phyloP scores from a whole-genome alignment of 2,797 vertebrate species.

The Myotis daubentonii region DNA sequence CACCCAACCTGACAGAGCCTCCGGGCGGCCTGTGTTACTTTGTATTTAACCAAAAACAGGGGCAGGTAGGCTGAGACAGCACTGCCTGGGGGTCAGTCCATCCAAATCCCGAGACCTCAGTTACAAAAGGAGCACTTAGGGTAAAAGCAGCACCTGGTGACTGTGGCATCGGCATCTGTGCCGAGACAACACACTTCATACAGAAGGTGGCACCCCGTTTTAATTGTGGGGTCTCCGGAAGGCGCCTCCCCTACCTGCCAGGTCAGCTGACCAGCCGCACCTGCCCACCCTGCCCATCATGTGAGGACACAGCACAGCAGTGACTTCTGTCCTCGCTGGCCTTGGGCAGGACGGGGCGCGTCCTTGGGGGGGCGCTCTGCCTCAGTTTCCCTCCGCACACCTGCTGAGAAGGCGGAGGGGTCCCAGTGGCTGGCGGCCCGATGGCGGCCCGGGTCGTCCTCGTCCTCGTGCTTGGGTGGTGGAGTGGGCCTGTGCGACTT shows the following conservation, averaged over 20 bases:
- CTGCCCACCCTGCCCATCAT: slow-evolving; percentile 52
- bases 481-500: slow-evolving; percentile 77
- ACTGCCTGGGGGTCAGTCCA: too few species aligned
- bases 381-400: slow-evolving; percentile 85
- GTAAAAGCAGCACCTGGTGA: background rate
- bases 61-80: too few species aligned
- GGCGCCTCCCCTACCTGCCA: background rate
- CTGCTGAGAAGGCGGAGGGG: slow-evolving; percentile 85
- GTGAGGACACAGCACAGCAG: slow-evolving; percentile 80
- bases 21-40: too few species aligned
- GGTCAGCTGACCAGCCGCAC: background rate
- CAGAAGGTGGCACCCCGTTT: slow-evolving; percentile 40
- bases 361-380: slow-evolving; percentile 6
- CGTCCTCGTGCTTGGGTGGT: slow-evolving; percentile 88
- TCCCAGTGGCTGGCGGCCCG: slow-evolving; percentile 84
- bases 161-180: background rate
- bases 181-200: slow-evolving; percentile 7
- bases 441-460: slow-evolving; percentile 88
- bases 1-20: too few species aligned
- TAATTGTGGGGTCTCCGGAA: slow-evolving; percentile 22
- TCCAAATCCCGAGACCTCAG: background rate
- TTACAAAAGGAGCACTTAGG: too few species aligned
- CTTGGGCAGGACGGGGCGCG: background rate
- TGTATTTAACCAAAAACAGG: too few species aligned
- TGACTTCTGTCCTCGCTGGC: slow-evolving; percentile 43